A percentile compares a stretch with the other conserved stretches of the same genome.
Conservation (phyloP, 1,140 invertebrate species). For the Andrena cerasifolii region DNA sequence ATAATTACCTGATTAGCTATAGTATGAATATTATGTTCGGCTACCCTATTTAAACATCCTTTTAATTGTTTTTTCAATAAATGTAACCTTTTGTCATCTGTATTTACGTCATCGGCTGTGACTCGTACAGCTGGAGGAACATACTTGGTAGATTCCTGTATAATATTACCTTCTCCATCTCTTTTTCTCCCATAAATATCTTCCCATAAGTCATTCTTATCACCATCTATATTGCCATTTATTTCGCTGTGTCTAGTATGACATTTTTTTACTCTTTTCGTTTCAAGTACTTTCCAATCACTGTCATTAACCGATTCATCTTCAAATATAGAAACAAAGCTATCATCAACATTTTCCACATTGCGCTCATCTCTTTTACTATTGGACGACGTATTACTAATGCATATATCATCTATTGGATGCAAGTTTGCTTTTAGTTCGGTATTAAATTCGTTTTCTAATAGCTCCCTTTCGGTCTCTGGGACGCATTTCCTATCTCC, state of each 20-base stretch:
- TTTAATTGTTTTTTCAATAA: constrained; percentile 91
- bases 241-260: constrained; percentile 42
- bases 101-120: constrained; percentile 59
- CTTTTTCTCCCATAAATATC: constrained; percentile 96
- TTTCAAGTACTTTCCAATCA: constrained; percentile 54
- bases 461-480: constrained; percentile 85
- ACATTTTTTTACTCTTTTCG: constrained; percentile 64
- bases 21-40: constrained; percentile 93
- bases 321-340: constrained; percentile 8
- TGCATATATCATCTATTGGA: neutral
- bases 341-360: constrained; percentile 51
- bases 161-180: constrained; percentile 90
- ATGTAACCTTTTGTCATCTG: constrained; percentile 84
- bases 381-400: neutral
- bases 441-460: constrained; percentile 83
- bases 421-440: constrained; percentile 87
- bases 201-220: constrained; percentile 86
- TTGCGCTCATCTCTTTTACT: constrained; percentile 39
- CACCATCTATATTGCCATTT: constrained; percentile 55
- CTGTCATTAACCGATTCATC: constrained; percentile 45
- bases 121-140: constrained; percentile 91
- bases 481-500: constrained; percentile 86
- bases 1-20: constrained; percentile 86
- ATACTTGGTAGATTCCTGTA: constrained; percentile 87
- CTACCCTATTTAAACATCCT: constrained; percentile 93